A percentile compares a stretch with the other conserved stretches of the same genome.
Evolutionary conservation across 2,888 invertebrate genomes (phyloP).

Genomic region (Drosophila atripex): DNA sequence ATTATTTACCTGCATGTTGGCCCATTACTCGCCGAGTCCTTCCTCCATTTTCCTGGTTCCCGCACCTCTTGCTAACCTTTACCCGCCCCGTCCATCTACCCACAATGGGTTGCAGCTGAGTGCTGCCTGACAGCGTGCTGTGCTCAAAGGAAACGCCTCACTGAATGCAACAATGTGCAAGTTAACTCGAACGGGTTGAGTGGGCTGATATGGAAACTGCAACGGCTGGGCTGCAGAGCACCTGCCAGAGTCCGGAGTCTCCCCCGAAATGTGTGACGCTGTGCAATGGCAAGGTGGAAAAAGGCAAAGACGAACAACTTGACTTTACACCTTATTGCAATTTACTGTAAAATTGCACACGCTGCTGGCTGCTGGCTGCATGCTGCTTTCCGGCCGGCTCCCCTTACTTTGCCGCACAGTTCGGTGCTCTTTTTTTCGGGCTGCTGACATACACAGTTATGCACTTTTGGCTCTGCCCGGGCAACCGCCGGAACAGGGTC

Average conservation of each 20-base stretch:
- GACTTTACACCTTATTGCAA: slow-evolving; percentile 75
- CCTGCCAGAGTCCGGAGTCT: slow-evolving; percentile 14
- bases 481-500: slow-evolving; percentile 11
- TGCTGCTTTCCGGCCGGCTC: slow-evolving; percentile 15
- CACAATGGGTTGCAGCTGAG: slow-evolving; percentile 44
- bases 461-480: slow-evolving; percentile 58
- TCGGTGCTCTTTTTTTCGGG: slow-evolving; percentile 28
- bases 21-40: slow-evolving; percentile 56
- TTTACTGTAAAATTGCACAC: slow-evolving; percentile 70
- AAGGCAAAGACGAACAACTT: slow-evolving; percentile 47
- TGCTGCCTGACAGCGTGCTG: slow-evolving; percentile 48
- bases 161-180: slow-evolving; percentile 74
- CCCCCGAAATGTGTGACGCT: slow-evolving; percentile 19
- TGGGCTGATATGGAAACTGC: slow-evolving; percentile 11
- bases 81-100: slow-evolving; percentile 2
- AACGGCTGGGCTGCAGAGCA: slow-evolving; percentile 12
- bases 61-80: slow-evolving; percentile 7
- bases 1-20: slow-evolving; percentile 55
- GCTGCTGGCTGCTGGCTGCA: slow-evolving; percentile 40
- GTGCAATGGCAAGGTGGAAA: slow-evolving; percentile 17
- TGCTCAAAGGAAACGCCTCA: slow-evolving; percentile 66
- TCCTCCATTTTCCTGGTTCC: not conserved
- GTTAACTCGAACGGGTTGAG: slow-evolving; percentile 53
- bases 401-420: slow-evolving; percentile 48
- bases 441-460: slow-evolving; percentile 41